Conservation (phyloP, 2,888 invertebrate species). For the Podabrus alpinus region DNA sequence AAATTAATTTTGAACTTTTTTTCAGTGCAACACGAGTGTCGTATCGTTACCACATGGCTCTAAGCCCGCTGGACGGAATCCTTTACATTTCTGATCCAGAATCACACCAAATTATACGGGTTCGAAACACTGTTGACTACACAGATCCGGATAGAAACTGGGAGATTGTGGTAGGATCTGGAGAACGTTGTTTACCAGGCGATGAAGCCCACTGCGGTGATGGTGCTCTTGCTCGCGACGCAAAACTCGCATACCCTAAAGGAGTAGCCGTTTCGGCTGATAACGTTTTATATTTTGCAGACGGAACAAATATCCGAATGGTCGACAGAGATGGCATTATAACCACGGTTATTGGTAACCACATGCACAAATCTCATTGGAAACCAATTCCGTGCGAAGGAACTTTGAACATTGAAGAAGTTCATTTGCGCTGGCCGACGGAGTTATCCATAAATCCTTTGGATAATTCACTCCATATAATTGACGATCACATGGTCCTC, state of each 20-base stretch:
- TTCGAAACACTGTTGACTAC: constrained; percentile 80
- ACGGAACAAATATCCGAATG: constrained; percentile 90
- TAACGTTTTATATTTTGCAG: constrained; percentile 92
- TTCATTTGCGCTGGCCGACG: constrained; percentile 94
- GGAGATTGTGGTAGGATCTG: constrained; percentile 94
- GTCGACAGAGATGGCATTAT: constrained; percentile 92
- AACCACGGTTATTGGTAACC: constrained; percentile 88
- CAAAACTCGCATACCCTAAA: constrained; percentile 94
- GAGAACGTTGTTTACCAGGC: constrained; percentile 89
- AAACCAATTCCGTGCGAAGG: constrained; percentile 92
- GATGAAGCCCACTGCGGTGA: constrained; percentile 96
- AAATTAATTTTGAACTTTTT: constrained; percentile 45
- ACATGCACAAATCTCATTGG: constrained; percentile 93
- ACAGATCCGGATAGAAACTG: constrained; percentile 89
- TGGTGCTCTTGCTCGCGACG: constrained; percentile 88
- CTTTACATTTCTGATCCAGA: constrained; percentile 96
- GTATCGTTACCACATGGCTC: constrained; percentile 94
- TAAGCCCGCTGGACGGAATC: constrained; percentile 91
- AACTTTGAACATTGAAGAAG: constrained; percentile 88
- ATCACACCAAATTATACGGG: constrained; percentile 89
- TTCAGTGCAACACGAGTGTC: constrained; percentile 89
- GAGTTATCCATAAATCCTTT: constrained; percentile 92
- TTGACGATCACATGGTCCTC: constrained; percentile 94
- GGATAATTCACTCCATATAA: constrained; percentile 92
- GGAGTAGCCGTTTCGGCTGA: constrained; percentile 93